Base-by-base conservation (phyloP, 2,888 invertebrate genomes). In the Didymodactylos carnosus region DNA sequence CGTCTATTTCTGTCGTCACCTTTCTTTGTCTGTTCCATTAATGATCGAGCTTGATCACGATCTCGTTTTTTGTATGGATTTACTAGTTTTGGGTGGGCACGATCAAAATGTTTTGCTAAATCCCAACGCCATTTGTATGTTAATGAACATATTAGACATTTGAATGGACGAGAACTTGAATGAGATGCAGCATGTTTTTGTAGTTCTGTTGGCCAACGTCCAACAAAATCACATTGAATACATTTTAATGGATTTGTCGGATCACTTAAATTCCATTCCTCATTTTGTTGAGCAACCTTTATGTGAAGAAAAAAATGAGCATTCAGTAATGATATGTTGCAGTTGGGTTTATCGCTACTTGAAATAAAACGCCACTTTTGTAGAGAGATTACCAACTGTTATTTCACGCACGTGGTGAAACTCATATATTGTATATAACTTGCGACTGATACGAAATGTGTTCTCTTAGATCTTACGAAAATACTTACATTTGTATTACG, bases 121-220 rank as follows among this genome's bases (percentile, higher is more conserved):
- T 82, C 82, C 81, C 82, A 82, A 75, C 81, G 80, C 81, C 82
- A 82, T 73, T 82, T 81, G 78, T 81, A 82, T 23, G 81, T 80
- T 14, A 81, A 80, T 2, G 81, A 82, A 77, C 82, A 82, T 8
- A 81, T 80, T 78, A 80, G 80, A 76, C 82, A 82, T 19, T 80
- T 78, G 75, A 80, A 80, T 8, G 81, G 82, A 19, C 81, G 76
- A 39, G 80, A 80, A 75, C 80, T 80, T 10, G 81, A 81, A 77
- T 82, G 82, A 13, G 80, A 80, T 23, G 82, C 80, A 41, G 81
- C 81, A 78, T 82, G 82, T 69, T 82, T 80, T 75, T 82, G 80
- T 19, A 82, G 78, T 73, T 82, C 82, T 2, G 82, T 80, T 14
- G 80, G 80, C 80, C 82, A 81, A 70, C 80, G 80, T 11, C 82